Evolutionary conservation across 2,113 vertebrate genomes (phyloP).

Genomic region (Tympanuchus pallidicinctus): DNA sequence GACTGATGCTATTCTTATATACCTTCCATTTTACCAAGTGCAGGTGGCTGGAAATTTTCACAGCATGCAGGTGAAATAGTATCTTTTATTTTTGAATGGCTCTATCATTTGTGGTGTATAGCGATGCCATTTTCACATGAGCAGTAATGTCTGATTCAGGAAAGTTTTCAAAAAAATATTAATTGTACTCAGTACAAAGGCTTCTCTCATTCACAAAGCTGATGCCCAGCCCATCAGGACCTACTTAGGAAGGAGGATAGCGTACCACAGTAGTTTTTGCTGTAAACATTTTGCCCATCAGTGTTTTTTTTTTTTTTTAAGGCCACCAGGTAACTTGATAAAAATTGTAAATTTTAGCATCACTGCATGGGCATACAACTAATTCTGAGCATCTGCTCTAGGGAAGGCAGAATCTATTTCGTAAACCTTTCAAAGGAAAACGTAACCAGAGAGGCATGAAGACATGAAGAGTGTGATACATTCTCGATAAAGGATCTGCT

Average conservation of each 20-base stretch:
- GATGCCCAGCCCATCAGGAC: neutral
- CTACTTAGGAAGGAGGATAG: neutral
- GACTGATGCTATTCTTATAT: slow-evolving; percentile 42
- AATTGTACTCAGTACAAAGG: slow-evolving; percentile 38
- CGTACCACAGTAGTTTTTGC: slow-evolving; percentile 3
- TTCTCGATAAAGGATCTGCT: neutral
- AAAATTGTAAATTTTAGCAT: neutral
- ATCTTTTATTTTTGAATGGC: slow-evolving; percentile 30
- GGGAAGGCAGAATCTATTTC: neutral
- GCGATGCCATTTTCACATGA: slow-evolving; percentile 45
- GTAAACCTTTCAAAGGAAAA: neutral
- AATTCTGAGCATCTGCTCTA: slow-evolving; percentile 8
- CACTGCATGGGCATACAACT: neutral
- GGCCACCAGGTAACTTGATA: slow-evolving; percentile 1
- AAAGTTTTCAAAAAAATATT: slow-evolving; percentile 62
- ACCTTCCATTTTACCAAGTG: slow-evolving; percentile 47
- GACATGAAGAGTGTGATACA: neutral
- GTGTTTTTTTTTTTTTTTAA: neutral
- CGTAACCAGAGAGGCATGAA: neutral
- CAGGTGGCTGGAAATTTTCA: slow-evolving; percentile 54
- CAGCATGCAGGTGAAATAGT: slow-evolving; percentile 47
- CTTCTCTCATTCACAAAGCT: slow-evolving; percentile 8
- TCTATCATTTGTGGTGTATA: slow-evolving; percentile 22
- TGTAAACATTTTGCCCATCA: neutral
- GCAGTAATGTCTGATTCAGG: slow-evolving; percentile 39